phyloP scores from a whole-genome alignment of 2,797 vertebrate genomes.

The Epinephelus awoara region DNA sequence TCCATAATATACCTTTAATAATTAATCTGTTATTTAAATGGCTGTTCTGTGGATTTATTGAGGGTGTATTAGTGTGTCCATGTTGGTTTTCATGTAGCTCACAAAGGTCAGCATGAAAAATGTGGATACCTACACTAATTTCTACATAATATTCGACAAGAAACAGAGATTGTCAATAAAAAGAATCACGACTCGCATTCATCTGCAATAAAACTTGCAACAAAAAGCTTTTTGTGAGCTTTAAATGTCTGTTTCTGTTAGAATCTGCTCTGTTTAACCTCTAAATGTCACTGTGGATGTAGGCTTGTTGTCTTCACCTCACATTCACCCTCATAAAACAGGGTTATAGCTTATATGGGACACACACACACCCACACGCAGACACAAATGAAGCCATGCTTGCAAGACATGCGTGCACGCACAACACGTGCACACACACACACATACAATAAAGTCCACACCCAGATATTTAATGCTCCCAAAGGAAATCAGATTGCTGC shows the following conservation, averaged over 20 bases:
- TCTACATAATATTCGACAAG: not conserved
- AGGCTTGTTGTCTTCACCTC: slow-evolving; percentile 26
- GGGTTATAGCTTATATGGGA: slow-evolving; percentile 42
- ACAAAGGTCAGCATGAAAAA: not conserved
- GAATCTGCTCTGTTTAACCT: slow-evolving; percentile 37
- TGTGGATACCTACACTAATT: not conserved
- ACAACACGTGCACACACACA: slow-evolving; percentile 16
- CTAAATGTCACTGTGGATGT: slow-evolving; percentile 59
- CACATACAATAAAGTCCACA: slow-evolving; percentile 31
- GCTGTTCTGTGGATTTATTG: not conserved
- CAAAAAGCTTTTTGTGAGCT: not conserved
- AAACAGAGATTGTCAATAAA: not conserved
- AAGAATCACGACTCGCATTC: not conserved
- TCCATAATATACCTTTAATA: no score
- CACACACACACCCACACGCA: slow-evolving; percentile 24
- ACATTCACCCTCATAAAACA: slow-evolving; percentile 17
- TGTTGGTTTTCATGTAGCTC: not conserved
- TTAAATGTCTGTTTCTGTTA: slow-evolving; percentile 13
- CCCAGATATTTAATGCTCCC: slow-evolving; percentile 52
- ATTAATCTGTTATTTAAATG: not conserved
- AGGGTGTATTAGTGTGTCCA: not conserved
- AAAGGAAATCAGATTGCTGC: slow-evolving; percentile 64
- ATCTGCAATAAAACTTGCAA: not conserved
- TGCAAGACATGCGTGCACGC: slow-evolving; percentile 16
- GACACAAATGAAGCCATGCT: slow-evolving; percentile 2